Percentiles rank a stretch among this genome's conserved stretches.
phyloP scores from a whole-genome alignment of 2,113 vertebrate genomes.

The Lathamus discolor region DNA sequence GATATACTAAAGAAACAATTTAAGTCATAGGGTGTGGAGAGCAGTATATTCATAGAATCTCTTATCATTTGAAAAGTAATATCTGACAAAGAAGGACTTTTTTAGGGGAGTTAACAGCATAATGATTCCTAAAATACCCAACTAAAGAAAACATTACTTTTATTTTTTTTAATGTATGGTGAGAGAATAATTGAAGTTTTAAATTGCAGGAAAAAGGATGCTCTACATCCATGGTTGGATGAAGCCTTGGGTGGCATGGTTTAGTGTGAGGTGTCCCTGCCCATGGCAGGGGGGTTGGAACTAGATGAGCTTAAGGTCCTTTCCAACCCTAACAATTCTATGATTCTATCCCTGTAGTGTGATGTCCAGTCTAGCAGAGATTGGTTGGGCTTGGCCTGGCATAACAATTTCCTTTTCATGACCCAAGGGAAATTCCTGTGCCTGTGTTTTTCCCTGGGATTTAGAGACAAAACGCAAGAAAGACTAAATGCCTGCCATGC shows the following conservation, averaged over 20 bases:
- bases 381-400: not conserved
- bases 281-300: too few species aligned
- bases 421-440: not conserved
- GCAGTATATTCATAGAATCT: not conserved
- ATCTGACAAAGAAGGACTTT: not conserved
- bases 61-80: not conserved
- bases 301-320: too few species aligned
- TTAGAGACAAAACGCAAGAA: not conserved
- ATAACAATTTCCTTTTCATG: not conserved
- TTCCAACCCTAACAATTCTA: too few species aligned
- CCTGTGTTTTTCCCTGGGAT: not conserved
- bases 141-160: not conserved
- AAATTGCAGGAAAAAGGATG: not conserved
- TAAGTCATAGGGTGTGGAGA: not conserved
- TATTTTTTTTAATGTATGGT: not conserved
- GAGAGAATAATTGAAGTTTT: not conserved
- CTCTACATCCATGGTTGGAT: not conserved
- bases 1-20: not conserved
- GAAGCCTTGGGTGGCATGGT: too few species aligned
- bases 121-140: not conserved
- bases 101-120: fast-evolving
- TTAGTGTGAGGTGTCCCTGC: too few species aligned
- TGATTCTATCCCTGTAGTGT: not conserved
- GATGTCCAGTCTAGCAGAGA: not conserved
- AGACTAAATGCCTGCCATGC: not conserved